Percentiles rank a stretch among this genome's conserved stretches.
Conservation (phyloP, 2,888 invertebrate species). For the Pseudanteris insignis region DNA sequence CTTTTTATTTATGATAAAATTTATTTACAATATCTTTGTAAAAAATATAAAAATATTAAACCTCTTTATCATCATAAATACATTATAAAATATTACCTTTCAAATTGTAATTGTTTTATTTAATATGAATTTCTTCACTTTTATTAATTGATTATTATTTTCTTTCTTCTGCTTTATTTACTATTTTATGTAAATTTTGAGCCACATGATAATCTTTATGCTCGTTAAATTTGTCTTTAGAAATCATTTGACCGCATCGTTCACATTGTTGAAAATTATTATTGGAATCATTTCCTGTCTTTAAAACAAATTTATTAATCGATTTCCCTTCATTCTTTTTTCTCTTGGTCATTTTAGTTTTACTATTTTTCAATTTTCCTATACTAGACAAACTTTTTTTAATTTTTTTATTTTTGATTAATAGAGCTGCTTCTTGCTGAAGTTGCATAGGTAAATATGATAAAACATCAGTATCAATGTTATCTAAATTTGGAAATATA, state of each 20-base stretch:
- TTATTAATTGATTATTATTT: no score
- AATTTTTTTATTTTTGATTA: slow-evolving; percentile 39
- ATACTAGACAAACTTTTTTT: slow-evolving; percentile 44
- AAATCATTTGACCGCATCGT: slow-evolving; percentile 75
- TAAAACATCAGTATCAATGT: slow-evolving; percentile 64
- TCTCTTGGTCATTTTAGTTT: slow-evolving; percentile 39
- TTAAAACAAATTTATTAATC: slow-evolving; percentile 67
- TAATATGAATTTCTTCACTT: no score
- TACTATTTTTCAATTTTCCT: slow-evolving; percentile 46
- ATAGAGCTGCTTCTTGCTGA: slow-evolving; percentile 56
- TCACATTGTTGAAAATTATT: slow-evolving; percentile 70
- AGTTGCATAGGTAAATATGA: slow-evolving; percentile 63
- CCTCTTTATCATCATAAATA: no score
- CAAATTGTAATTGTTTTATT: no score
- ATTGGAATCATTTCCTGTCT: slow-evolving; percentile 58
- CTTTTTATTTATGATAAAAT: no score
- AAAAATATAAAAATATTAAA: no score
- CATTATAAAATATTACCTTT: no score
- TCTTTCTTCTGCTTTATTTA: slow-evolving; percentile 70
- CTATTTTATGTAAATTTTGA: slow-evolving; percentile 75
- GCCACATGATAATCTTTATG: slow-evolving; percentile 90
- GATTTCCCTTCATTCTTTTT: slow-evolving; percentile 38
- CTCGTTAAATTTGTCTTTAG: slow-evolving; percentile 73
- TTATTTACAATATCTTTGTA: no score
- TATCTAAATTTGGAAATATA: slow-evolving; percentile 66